Evolutionary conservation across 2,888 invertebrate species (phyloP).

Genomic region (Piscicola geometra): DNA sequence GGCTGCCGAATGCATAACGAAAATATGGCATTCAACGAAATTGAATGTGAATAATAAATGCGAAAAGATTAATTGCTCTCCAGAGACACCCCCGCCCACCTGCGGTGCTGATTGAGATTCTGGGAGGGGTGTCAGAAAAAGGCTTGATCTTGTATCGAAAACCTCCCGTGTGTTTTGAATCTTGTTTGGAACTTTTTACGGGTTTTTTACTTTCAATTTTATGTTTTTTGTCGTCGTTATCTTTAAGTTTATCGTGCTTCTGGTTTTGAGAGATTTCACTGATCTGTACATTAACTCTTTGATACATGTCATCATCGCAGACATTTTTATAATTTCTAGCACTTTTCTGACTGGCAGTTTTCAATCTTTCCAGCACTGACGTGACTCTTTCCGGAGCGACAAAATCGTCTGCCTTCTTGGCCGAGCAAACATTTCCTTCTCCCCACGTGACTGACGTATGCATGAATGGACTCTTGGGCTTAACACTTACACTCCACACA

Average conservation of each 20-base stretch:
- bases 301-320: neutral
- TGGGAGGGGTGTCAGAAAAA: neutral
- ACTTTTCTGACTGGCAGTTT: no score
- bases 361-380: no score
- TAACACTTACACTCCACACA: neutral
- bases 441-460: neutral
- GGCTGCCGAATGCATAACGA: no score
- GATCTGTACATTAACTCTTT: neutral
- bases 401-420: neutral
- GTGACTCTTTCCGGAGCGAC: neutral
- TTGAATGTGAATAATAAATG: neutral
- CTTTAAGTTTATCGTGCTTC: neutral
- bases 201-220: neutral
- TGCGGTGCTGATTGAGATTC: constrained; percentile 1
- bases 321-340: neutral
- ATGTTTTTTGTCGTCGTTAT: neutral
- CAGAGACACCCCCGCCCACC: neutral
- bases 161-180: no score
- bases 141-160: neutral
- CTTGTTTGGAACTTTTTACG: neutral
- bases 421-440: neutral
- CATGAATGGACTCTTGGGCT: neutral
- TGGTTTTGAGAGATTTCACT: neutral
- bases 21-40: no score
- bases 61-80: neutral